These are phyloP conservation scores for Pica pica DNA, from an alignment of 2,113 vertebrate species.

Conservation along the genomic window DNA sequence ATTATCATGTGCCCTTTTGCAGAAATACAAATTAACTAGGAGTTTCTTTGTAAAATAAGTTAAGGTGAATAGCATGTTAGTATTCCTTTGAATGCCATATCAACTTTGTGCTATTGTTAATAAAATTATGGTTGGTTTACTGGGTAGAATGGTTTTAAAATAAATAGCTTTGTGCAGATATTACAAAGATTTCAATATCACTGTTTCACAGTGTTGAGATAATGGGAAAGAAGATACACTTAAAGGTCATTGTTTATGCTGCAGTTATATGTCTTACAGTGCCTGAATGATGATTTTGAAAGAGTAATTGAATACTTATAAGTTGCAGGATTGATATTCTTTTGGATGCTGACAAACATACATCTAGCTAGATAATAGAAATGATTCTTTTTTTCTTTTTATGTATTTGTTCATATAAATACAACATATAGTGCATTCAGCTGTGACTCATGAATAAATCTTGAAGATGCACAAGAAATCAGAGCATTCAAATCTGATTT, in stretches of 20 bases:
- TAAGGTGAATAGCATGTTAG: conserved; percentile 28
- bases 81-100: conserved; percentile 53
- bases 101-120: conserved; percentile 60
- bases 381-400: background rate
- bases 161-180: conserved; percentile 62
- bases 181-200: conserved; percentile 51
- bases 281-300: conserved; percentile 54
- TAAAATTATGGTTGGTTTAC: conserved; percentile 62
- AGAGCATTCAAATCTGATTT: conserved; percentile 65
- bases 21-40: conserved; percentile 17
- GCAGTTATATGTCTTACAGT: conserved; percentile 47
- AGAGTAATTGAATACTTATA: conserved; percentile 42
- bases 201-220: conserved; percentile 57
- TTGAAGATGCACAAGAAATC: conserved; percentile 47
- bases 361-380: conserved; percentile 60
- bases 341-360: conserved; percentile 51
- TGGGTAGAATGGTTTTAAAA: conserved; percentile 61
- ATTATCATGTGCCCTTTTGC: conserved; percentile 17
- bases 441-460: conserved; percentile 69
- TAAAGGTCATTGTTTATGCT: conserved; percentile 71
- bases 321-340: conserved; percentile 41
- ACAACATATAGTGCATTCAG: conserved; percentile 46
- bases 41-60: conserved; percentile 14
- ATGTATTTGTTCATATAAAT: conserved; percentile 59
- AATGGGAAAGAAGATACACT: conserved; percentile 39